phyloP scores from a whole-genome alignment of 2,888 invertebrate genomes.

The Aromia moschata region DNA sequence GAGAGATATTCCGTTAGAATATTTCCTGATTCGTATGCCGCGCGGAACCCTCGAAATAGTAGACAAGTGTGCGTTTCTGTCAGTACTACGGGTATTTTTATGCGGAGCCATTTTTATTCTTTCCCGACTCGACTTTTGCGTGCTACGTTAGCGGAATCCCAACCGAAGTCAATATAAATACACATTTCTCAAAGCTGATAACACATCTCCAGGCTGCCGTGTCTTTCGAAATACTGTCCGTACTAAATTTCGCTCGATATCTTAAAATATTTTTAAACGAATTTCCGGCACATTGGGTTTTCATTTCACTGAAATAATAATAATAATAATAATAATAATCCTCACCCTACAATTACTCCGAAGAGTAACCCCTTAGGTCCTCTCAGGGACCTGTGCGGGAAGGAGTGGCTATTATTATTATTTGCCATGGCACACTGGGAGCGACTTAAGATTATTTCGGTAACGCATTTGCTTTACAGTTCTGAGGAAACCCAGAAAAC shows the following conservation, averaged over 20 bases:
- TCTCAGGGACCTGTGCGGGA: too few species aligned
- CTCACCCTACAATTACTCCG: too few species aligned
- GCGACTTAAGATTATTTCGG: too few species aligned
- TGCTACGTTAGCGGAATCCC: conserved; percentile 49
- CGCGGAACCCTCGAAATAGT: conserved; percentile 36
- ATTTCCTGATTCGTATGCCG: conserved; percentile 50
- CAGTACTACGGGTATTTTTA: conserved; percentile 50
- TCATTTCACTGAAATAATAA: too few species aligned
- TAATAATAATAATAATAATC: too few species aligned
- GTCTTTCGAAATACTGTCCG: conserved; percentile 17
- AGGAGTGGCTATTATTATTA: too few species aligned
- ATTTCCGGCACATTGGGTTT: too few species aligned
- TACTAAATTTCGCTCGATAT: conserved; percentile 18
- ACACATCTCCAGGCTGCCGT: conserved; percentile 34
- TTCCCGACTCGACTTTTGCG: conserved; percentile 48
- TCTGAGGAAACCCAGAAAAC: too few species aligned
- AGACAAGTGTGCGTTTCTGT: conserved; percentile 48
- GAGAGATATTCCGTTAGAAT: conserved; percentile 41
- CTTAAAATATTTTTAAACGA: too few species aligned
- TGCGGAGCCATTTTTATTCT: conserved; percentile 54
- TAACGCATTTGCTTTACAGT: too few species aligned
- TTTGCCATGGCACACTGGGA: too few species aligned
- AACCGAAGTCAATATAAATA: conserved; percentile 52
- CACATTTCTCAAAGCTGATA: conserved; percentile 52
- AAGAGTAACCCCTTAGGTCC: too few species aligned